Evolutionary conservation across 2,888 invertebrate species (phyloP), one percentile per base, ranked within the genome.

Genomic region (Mythimna impura): DNA sequence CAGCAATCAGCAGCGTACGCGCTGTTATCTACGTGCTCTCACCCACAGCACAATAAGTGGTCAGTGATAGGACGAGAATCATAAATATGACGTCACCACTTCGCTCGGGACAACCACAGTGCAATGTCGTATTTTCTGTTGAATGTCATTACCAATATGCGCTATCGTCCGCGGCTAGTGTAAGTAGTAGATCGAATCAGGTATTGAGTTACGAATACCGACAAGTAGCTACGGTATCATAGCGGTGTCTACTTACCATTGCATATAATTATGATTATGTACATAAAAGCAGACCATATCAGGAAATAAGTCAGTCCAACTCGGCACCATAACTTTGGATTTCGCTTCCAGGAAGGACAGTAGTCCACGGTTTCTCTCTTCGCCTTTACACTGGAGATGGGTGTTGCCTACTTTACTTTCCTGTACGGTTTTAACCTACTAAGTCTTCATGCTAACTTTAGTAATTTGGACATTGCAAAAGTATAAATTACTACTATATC

Each of bases 21-120:
- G 79, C 84, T 79, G 81, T 80, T 86, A 87, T 87, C 81, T 74
- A 68, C 83, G 79, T 74, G 70, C 80, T 73, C 84, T 77, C 81
- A 82, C 76, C 85, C 82, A 86, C 79, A 78, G 80, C 86, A 52
- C 69, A 79, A 81, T 79, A 73, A 78, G 64, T 73, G 71, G 57
- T 62, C 86, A 72, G 76, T 84, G 89, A 89, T 89, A 89, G 85
- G 86, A 85, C 84, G 66, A 76, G 72, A 87, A 90, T 83, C 86
- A 89, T 78, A 75, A 76, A 88, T 84, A 87, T 92, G 89, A 91
- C 91, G 90, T 93, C 92, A 91, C 85, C 78, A 69, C 76, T 76
- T 55, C 61, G 63, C 61, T 64, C 64, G 74, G 54, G 60, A 74
- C 64, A 62, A 52, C 71, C 72, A 71, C 68, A 67, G 71, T 66